Evolutionary conservation across 2,113 vertebrate genomes (phyloP), one percentile per base, ranked within the genome.

Genomic region (Egretta garzetta): DNA sequence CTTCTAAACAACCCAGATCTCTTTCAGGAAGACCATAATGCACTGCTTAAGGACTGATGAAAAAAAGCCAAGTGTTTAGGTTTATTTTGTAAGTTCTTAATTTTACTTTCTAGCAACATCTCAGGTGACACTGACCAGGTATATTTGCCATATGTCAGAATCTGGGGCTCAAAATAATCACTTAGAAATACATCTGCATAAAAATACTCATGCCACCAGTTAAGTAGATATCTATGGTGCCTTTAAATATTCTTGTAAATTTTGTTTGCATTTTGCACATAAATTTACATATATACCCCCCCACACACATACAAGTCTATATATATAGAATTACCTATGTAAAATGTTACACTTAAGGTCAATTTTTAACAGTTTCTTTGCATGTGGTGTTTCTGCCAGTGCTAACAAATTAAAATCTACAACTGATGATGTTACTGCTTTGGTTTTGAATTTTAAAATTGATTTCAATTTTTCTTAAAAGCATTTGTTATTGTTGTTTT

Each of bases 241-340:
- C 5, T 77, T 79, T 49, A 52, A 53, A 49, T 60, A 60, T 47
- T 10, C 8, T 73, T 64, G 5, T 16, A 60, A 18, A 43, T 60
- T 26, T 20, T 66, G 9, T 53, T 70, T 68, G 4, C 2, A 58
- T 77, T 93, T 85, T 35, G 6, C 8, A 27, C 45, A 11, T 30
- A 67, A 58, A 41, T 81, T 37, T 49, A 39, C 55, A 14, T 35
- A 22, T 26, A 22, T 14, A 8, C 1, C 7, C 37, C 11, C 15
- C 4, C 3, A 1, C 21, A 1, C 12, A 2, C 4, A 17, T 35
- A 2, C 2, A 66, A 59, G 12, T 32, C 5, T 80, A 2, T 14
- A 6, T 37, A 1, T 12, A 19, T 45, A 45, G 52, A 67, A n/a
- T 37, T 80, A 23, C 8, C 3, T 12, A 20, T 10, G 13, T 56